Conservation (phyloP, 2,113 vertebrate genomes). For the Salvelinus namaycush region DNA sequence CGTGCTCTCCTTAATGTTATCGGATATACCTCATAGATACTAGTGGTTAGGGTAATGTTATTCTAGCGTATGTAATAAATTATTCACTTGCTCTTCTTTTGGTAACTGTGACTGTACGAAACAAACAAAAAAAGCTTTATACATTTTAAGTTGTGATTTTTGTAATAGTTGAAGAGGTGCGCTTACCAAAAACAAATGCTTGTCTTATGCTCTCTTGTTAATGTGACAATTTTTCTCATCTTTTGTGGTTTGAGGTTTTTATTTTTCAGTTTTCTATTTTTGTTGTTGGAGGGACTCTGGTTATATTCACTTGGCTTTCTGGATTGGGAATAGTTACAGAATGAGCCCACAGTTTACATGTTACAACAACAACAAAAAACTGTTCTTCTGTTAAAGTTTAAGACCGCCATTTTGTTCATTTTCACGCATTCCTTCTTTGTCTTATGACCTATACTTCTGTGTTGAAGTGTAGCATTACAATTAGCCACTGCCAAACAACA, state of each 20-base stretch:
- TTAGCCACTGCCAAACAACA: conserved; percentile 83
- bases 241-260: conserved; percentile 33
- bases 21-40: conserved; percentile 99
- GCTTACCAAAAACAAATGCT: conserved; percentile 80
- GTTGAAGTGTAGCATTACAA: conserved; percentile 78
- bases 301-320: conserved; percentile 38
- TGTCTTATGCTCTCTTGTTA: conserved; percentile 73
- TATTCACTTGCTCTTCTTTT: conserved; percentile 88
- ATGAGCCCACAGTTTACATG: conserved; percentile 84
- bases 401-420: conserved; percentile 64
- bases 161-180: conserved; percentile 88
- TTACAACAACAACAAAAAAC: conserved; percentile 23
- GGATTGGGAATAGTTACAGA: conserved; percentile 81
- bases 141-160: conserved; percentile 90
- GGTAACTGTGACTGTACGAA: conserved; percentile 89
- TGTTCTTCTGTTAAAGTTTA: conserved; percentile 23
- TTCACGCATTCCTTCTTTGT: conserved; percentile 38
- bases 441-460: conserved; percentile 71
- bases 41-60: conserved; percentile 97
- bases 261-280: conserved; percentile 48
- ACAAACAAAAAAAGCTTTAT: conserved; percentile 86
- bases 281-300: background rate
- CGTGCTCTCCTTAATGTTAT: conserved; percentile 89
- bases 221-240: conserved; percentile 62
- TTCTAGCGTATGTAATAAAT: conserved; percentile 94